Base-by-base conservation (phyloP, 2,797 vertebrate genomes). In the Fistularia commersonii region DNA sequence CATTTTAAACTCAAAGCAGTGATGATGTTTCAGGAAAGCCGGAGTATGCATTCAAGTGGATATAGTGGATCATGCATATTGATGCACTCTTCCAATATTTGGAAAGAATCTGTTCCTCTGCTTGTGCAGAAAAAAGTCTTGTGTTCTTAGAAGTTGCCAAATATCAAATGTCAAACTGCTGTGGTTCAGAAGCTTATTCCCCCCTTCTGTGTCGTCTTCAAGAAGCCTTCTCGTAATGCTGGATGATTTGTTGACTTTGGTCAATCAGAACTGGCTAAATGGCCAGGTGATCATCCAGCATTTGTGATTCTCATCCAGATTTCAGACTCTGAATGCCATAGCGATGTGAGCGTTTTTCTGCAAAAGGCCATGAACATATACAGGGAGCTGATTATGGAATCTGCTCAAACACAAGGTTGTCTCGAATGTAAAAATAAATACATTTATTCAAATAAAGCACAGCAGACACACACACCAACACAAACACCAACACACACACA, bases 321-420 rank as follows among this genome's bases (percentile, higher is more conserved):
- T 32, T 34, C 12, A 31, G 6, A 33, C 8, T 13, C 38, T 10
- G 42, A 64, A 8, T 6, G 34, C 8, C 13, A 31, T 7, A 8
- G 11, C 9, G 5, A 6, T 11, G 47, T 52, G 5, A 1, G 1
- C 34, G 0, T 32, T 8, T 3, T 41, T 60, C 56, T n/a, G 51
- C 83, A 88, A 9, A 72, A 99, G 97, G 91, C 98, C 69, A 98
- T 99, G 82, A 99, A 99, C 88, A 99, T 98, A 95, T 98, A 99
- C 5, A 96, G 96, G 62, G 97, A 98, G 66, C 78, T 99, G 73
- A 95, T 99, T 67, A 92, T 95, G 94, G 96, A 98, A 74, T 91
- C 94, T 7, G 91, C 94, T 51, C 89, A 90, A 90, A 75, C 92
- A 95, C 51, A 94, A 95, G 93, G 97, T 98, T 81, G 87, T 85